A percentile compares a stretch with the other conserved stretches of the same genome.
Evolutionary conservation across 2,888 invertebrate genomes (phyloP).

Genomic region (Phyto melanocephala): DNA sequence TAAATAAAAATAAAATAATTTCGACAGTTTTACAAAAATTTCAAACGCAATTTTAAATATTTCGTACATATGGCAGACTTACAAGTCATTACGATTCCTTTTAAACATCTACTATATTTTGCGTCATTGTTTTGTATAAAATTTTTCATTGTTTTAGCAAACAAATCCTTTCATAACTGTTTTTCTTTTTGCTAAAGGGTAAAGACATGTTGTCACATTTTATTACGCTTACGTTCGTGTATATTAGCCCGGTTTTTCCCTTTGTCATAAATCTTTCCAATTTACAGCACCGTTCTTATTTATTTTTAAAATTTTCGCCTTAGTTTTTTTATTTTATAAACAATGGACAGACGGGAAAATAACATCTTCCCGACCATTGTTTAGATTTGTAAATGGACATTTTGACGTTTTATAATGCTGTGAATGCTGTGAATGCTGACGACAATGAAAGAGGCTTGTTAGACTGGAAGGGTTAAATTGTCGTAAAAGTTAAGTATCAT

Average conservation of each 20-base stretch:
- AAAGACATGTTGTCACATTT: conserved; percentile 12
- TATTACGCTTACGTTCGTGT: not conserved
- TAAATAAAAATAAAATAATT: not conserved
- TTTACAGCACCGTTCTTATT: conserved; percentile 11
- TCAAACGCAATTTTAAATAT: not conserved
- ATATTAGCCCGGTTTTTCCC: conserved; percentile 41
- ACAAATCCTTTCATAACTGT: conserved; percentile 50
- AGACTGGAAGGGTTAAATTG: conserved; percentile 51
- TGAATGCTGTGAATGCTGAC: conserved; percentile 14
- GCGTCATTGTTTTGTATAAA: not conserved
- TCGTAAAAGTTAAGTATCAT: conserved; percentile 11
- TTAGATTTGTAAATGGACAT: not conserved
- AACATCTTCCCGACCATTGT: not conserved
- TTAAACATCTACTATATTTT: not conserved
- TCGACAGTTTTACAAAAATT: not conserved
- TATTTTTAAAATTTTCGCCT: conserved; percentile 55
- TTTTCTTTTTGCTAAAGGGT: conserved; percentile 5
- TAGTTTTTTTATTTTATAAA: conserved; percentile 34
- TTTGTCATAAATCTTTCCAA: conserved; percentile 37
- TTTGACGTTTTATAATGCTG: not conserved
- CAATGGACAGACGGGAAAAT: conserved; percentile 10
- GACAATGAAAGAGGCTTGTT: conserved; percentile 6
- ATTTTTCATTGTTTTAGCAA: conserved; percentile 2
- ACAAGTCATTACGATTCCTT: not conserved
- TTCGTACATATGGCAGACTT: not conserved